A percentile compares a stretch with the other conserved stretches of the same genome.
Evolutionary conservation across 2,113 vertebrate species (phyloP).

Genomic region (Mormoops blainvillei): DNA sequence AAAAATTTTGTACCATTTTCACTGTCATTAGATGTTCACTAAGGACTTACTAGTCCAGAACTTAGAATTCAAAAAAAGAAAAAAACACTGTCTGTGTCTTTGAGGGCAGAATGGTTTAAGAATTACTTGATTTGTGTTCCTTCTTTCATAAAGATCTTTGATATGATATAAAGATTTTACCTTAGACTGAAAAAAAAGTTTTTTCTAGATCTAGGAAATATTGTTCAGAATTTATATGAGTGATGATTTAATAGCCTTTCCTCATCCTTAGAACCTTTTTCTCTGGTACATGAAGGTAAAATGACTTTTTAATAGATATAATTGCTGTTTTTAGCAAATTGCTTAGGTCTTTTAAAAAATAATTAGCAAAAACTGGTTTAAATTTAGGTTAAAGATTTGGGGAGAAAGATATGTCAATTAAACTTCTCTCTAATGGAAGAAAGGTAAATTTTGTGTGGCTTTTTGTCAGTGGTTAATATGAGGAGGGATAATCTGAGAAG

Average conservation of each 20-base stretch:
- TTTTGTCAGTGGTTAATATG: not conserved
- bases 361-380: not conserved
- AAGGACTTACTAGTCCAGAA: not conserved
- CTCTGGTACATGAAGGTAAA: not conserved
- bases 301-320: not conserved
- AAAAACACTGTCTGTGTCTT: not conserved
- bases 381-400: slow-evolving; percentile 15
- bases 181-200: not conserved
- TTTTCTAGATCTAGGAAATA: not conserved
- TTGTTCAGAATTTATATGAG: not conserved
- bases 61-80: not conserved
- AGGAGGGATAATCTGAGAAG: too few species aligned
- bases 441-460: not conserved
- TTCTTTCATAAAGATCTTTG: not conserved
- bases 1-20: not conserved
- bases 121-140: not conserved
- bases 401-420: not conserved
- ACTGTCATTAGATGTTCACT: not conserved
- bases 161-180: not conserved
- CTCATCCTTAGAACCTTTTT: not conserved
- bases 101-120: not conserved
- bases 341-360: not conserved
- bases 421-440: not conserved
- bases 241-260: slow-evolving; percentile 10
- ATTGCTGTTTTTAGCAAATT: slow-evolving; percentile 24